A percentile compares a stretch with the other conserved stretches of the same genome.
phyloP scores from a whole-genome alignment of 2,797 vertebrate genomes.

The Chelonia mydas region DNA sequence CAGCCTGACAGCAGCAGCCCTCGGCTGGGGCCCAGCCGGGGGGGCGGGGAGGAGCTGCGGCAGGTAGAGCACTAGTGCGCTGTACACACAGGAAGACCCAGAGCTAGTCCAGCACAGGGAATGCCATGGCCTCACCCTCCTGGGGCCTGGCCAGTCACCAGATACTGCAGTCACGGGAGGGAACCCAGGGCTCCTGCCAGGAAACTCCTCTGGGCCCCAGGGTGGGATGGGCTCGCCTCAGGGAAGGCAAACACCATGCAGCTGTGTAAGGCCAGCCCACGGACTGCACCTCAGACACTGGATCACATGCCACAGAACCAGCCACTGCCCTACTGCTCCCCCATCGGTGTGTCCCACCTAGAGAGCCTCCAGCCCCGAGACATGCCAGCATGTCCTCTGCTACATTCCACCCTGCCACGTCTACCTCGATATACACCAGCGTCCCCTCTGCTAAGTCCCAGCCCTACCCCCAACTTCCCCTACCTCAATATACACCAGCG shows the following conservation, averaged over 20 bases:
- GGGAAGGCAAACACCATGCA: background rate
- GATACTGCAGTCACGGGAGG: background rate
- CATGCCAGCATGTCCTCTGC: background rate
- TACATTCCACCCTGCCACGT: background rate
- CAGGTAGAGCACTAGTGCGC: background rate
- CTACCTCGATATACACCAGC: background rate
- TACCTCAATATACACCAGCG: background rate
- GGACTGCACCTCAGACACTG: background rate
- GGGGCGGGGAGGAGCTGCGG: accelerated
- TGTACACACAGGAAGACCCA: background rate
- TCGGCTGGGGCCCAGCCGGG: background rate
- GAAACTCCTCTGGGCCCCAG: background rate
- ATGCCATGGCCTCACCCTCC: too few species aligned
- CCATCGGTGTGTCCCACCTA: background rate
- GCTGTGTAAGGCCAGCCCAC: background rate
- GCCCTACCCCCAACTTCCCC: background rate
- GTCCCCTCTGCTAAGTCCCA: background rate
- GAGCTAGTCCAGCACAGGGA: background rate
- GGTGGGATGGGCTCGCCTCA: background rate
- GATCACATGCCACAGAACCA: background rate
- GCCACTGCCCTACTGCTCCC: too few species aligned
- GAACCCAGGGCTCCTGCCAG: background rate
- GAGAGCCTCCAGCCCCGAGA: background rate
- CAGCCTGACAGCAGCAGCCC: background rate
- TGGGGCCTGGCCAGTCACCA: background rate